Conservation (phyloP, 1,140 invertebrate species). For the Drosophila biarmipes region DNA sequence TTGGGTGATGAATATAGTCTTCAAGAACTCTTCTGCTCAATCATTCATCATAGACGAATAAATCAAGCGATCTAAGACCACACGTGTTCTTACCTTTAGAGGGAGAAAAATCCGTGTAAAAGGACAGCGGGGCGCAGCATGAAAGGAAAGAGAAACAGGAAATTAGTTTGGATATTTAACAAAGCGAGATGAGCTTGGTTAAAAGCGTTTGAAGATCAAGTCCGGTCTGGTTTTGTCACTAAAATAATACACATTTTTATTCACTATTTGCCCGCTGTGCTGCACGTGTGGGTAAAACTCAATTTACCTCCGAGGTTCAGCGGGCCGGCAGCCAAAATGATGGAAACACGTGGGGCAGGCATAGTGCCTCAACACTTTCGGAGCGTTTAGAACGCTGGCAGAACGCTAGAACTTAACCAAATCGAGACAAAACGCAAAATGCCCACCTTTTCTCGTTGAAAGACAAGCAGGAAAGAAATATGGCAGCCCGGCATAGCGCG, state of each 20-base stretch:
- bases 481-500: slow-evolving; percentile 56
- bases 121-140: slow-evolving; percentile 4
- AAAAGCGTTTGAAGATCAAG: not conserved
- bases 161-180: slow-evolving; percentile 10
- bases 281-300: slow-evolving; percentile 57
- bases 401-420: slow-evolving; percentile 65
- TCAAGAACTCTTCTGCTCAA: slow-evolving; percentile 79
- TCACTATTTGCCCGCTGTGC: slow-evolving; percentile 19
- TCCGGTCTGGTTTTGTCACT: not conserved
- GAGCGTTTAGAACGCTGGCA: slow-evolving; percentile 20
- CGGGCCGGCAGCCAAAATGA: slow-evolving; percentile 8
- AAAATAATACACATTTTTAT: slow-evolving; percentile 14
- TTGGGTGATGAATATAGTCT: slow-evolving; percentile 84
- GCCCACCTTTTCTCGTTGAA: slow-evolving; percentile 79
- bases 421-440: slow-evolving; percentile 64
- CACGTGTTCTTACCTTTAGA: slow-evolving; percentile 41
- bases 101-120: not conserved
- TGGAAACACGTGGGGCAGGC: slow-evolving; percentile 24
- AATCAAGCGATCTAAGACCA: not conserved
- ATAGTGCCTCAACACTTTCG: slow-evolving; percentile 1
- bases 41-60: slow-evolving; percentile 56
- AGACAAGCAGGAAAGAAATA: slow-evolving; percentile 81
- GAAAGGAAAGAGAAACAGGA: slow-evolving; percentile 4
- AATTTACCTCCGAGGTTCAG: slow-evolving; percentile 60
- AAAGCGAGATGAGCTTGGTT: not conserved